Percentiles rank a stretch among this genome's conserved stretches.
phyloP scores from a whole-genome alignment of 2,113 vertebrate species.

The Platichthys flesus region DNA sequence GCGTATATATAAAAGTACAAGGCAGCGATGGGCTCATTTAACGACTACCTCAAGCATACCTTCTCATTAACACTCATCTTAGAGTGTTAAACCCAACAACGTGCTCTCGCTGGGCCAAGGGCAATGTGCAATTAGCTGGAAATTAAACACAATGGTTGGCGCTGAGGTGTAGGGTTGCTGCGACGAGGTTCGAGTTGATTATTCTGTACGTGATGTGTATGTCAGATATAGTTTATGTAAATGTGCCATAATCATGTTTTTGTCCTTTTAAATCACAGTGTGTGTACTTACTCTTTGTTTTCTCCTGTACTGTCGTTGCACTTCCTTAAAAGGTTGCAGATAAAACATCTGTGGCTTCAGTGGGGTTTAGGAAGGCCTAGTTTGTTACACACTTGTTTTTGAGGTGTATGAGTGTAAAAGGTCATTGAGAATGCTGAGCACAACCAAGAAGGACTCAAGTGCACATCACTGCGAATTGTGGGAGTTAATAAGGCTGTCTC shows the following conservation, averaged over 20 bases:
- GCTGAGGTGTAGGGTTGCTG: neutral
- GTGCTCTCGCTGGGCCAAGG: slow-evolving; percentile 13
- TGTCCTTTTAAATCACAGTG: neutral
- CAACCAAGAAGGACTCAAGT: slow-evolving; percentile 9
- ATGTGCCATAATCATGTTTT: neutral
- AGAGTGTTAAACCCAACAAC: neutral
- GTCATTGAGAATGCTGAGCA: slow-evolving; percentile 8
- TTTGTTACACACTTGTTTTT: slow-evolving; percentile 12
- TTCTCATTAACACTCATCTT: neutral
- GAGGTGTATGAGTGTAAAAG: neutral
- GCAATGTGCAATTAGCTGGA: slow-evolving; percentile 20
- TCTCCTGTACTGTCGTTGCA: neutral
- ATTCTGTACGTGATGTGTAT: neutral
- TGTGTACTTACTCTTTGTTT: neutral
- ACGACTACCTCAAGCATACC: no score
- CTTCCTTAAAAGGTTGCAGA: slow-evolving; percentile 20
- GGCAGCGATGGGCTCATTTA: no score
- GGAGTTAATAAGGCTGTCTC: neutral
- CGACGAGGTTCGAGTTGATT: neutral
- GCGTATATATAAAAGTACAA: no score
- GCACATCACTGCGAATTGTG: slow-evolving; percentile 8
- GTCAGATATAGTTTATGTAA: neutral
- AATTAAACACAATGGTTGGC: slow-evolving; percentile 8
- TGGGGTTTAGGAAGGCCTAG: slow-evolving; percentile 30
- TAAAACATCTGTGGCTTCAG: slow-evolving; percentile 14